A percentile compares a stretch with the other conserved stretches of the same genome.
Evolutionary conservation across 2,797 vertebrate genomes (phyloP).

Genomic region (Chelon auratus): DNA sequence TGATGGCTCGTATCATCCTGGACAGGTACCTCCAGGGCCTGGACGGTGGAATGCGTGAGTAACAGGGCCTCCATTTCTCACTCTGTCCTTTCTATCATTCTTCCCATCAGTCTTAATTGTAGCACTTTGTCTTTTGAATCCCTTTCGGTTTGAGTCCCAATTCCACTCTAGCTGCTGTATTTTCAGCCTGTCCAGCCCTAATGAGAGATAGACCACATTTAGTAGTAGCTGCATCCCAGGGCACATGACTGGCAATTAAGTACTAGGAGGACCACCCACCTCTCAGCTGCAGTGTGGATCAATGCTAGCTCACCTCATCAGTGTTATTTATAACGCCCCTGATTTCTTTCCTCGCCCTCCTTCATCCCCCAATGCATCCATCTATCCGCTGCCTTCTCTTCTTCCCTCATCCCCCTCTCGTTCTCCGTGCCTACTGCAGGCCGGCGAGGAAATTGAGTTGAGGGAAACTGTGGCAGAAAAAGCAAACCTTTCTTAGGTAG

Average conservation of each 20-base stretch:
- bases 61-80: conserved; percentile 68
- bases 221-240: conserved; percentile 78
- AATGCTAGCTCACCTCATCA: conserved; percentile 84
- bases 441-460: conserved; percentile 56
- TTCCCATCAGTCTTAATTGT: conserved; percentile 70
- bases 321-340: conserved; percentile 81
- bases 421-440: conserved; percentile 28
- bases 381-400: conserved; percentile 40
- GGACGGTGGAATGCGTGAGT: conserved; percentile 89
- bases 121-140: conserved; percentile 72
- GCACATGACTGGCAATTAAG: conserved; percentile 87
- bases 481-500: conserved; percentile 55
- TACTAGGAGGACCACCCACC: conserved; percentile 84
- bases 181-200: conserved; percentile 77
- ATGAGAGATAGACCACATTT: conserved; percentile 84
- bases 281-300: conserved; percentile 84
- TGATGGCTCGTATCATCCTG: conserved; percentile 94
- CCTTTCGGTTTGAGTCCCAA: conserved; percentile 59
- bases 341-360: conserved; percentile 63
- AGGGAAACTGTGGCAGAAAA: conserved; percentile 64
- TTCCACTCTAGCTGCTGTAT: conserved; percentile 70
- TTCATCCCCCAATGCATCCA: conserved; percentile 65
- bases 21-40: conserved; percentile 93
- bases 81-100: conserved; percentile 58
- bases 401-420: conserved; percentile 20